These are phyloP conservation scores for Cheumatopsyche charites DNA, from an alignment of 1,140 invertebrate genomes.

Conservation along the genomic window DNA sequence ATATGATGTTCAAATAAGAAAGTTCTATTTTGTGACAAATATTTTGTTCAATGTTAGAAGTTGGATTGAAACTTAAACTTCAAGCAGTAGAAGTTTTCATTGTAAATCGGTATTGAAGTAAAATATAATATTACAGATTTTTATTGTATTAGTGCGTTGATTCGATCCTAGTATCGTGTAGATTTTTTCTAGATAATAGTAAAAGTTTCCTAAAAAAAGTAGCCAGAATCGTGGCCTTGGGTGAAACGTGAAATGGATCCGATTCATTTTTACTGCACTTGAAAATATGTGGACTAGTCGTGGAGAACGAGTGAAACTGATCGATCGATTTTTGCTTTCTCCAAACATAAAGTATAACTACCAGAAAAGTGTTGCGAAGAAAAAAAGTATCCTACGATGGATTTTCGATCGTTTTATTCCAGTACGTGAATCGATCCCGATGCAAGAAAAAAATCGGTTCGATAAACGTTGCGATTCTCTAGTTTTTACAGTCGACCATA, in stretches of 20 bases:
- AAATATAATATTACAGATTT: too few relatives aligned
- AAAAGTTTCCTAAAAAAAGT: too few relatives aligned
- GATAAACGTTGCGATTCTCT: not conserved
- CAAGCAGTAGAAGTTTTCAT: too few relatives aligned
- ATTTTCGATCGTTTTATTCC: not conserved
- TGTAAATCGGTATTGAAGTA: too few relatives aligned
- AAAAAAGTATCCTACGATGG: not conserved
- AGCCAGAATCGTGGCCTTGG: not conserved
- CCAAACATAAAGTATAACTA: not conserved
- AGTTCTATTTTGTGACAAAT: too few relatives aligned
- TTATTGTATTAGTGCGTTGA: too few relatives aligned
- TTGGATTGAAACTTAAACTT: too few relatives aligned
- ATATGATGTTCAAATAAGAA: too few relatives aligned
- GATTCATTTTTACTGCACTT: not conserved
- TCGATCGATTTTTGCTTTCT: constrained; percentile 8
- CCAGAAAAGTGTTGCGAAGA: not conserved
- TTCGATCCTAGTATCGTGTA: too few relatives aligned
- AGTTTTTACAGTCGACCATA: not conserved
- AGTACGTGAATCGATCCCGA: not conserved
- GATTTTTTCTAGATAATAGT: too few relatives aligned
- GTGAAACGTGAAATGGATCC: constrained; percentile 8
- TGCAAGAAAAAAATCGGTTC: not conserved
- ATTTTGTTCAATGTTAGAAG: too few relatives aligned
- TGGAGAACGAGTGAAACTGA: constrained; percentile 13
- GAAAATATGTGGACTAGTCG: not conserved